Conservation (phyloP, 2,888 invertebrate species). For the Agriopis marginaria region DNA sequence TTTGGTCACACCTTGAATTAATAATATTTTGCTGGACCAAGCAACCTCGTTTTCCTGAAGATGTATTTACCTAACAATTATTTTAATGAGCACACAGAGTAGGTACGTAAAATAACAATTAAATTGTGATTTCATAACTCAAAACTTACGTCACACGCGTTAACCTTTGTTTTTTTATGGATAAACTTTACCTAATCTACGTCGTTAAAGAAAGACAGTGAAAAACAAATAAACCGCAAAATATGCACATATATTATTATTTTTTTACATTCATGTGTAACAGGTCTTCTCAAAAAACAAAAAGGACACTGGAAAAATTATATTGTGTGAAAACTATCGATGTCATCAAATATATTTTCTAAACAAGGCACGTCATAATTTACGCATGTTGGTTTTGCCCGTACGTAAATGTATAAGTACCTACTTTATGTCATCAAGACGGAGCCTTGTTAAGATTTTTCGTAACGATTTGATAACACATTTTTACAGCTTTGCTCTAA, state of each 20-base stretch:
- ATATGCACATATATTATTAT: not conserved
- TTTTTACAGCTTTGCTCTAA: no score
- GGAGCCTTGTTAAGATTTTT: no score
- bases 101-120: not conserved
- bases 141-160: not conserved
- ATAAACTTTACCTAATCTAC: not conserved
- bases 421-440: no score
- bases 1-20: not conserved
- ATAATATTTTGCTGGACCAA: slow-evolving; percentile 3
- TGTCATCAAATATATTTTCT: not conserved
- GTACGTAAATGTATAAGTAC: not conserved
- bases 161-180: not conserved
- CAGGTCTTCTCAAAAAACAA: not conserved
- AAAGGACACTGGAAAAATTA: not conserved
- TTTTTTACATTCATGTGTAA: not conserved
- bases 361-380: slow-evolving; percentile 1
- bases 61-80: not conserved
- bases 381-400: slow-evolving; percentile 14
- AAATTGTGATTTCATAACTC: not conserved
- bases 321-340: slow-evolving; percentile 7
- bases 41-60: slow-evolving; percentile 4
- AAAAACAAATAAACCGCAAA: not conserved
- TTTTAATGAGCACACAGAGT: not conserved
- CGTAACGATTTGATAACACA: no score
- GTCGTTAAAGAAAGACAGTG: not conserved